Base-by-base conservation (phyloP, 2,113 vertebrate genomes). In the Chloropsis hardwickii region DNA sequence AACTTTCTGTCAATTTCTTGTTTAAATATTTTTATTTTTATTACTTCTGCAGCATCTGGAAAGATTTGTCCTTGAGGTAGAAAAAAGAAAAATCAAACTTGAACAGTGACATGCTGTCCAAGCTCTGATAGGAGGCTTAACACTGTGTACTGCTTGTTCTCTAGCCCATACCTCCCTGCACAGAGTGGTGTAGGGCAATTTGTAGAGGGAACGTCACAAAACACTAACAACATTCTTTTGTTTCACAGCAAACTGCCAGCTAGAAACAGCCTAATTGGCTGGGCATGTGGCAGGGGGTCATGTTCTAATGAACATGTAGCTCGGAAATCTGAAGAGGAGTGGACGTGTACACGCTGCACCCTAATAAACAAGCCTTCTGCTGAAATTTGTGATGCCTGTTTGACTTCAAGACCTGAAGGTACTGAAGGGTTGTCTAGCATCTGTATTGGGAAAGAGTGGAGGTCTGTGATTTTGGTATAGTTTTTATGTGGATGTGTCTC, bases 301-400 rank as follows among this genome's bases (percentile, higher is more conserved):
- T 83, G 81, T 79, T 83, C 92, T 88, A 72, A 73, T 31, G 98
- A 98, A 61, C 93, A 96, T 0, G 95, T 98, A 69, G 98, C 98
- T 44, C 97, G 27, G 91, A 98, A 96, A 81, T 97, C 97, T 78
- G 99, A 99, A 93, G 99, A 99, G 86, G 98, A 99, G 71, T 99
- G 99, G 99, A 92, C 97, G 0, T 99, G 99, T 97, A 64, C 50
- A 28, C 77, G 97, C 57, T 99, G 99, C 82, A 99, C 99, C 21
- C 98, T 99, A 73, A 97, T 99, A 95, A 99, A 99, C 96, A 97
- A 88, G 76, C 98, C 99, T 9, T 93, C 98, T 82, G 96, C 97
- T 50, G 94, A 95, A 79, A 92, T 96, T 28, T 99, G 99, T 87
- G 99, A 99, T 50, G 99, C 98, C 74, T 99, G 99, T 92, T 97